Evolutionary conservation across 2,113 vertebrate genomes (phyloP).

Genomic region (Actinemys pallida): DNA sequence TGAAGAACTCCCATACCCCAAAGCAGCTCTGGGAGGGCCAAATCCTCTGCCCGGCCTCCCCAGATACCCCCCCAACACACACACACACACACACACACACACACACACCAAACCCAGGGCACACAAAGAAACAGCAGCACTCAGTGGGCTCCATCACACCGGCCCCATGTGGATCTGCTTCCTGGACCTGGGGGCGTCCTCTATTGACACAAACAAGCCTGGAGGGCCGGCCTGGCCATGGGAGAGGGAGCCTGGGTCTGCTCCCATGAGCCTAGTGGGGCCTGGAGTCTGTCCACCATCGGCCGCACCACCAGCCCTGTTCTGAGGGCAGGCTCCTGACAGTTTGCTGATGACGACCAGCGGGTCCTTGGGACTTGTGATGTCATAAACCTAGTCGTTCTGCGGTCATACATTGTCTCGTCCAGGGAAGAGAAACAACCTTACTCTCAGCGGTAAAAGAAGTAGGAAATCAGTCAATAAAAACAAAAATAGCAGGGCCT

Average conservation of each 20-base stretch:
- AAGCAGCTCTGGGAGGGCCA: background rate
- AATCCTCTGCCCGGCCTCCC: background rate
- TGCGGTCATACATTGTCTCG: rapidly evolving
- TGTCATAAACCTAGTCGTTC: background rate
- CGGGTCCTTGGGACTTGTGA: background rate
- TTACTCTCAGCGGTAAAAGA: background rate
- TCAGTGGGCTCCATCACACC: background rate
- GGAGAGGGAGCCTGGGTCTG: background rate
- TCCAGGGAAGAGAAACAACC: background rate
- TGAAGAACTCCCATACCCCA: background rate
- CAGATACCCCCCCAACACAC: background rate
- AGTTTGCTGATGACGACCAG: background rate
- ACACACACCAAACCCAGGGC: background rate
- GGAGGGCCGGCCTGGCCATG: background rate
- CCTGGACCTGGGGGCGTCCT: background rate
- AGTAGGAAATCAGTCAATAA: background rate
- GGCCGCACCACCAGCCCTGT: rapidly evolving
- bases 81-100: rapidly evolving
- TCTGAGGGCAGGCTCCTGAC: background rate
- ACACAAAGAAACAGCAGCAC: background rate
- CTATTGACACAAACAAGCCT: background rate
- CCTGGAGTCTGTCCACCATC: background rate
- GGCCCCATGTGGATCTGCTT: background rate
- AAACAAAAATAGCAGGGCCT: background rate
- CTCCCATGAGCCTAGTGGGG: background rate